Conservation (phyloP, 2,113 vertebrate species). For the Corvus hawaiiensis region DNA sequence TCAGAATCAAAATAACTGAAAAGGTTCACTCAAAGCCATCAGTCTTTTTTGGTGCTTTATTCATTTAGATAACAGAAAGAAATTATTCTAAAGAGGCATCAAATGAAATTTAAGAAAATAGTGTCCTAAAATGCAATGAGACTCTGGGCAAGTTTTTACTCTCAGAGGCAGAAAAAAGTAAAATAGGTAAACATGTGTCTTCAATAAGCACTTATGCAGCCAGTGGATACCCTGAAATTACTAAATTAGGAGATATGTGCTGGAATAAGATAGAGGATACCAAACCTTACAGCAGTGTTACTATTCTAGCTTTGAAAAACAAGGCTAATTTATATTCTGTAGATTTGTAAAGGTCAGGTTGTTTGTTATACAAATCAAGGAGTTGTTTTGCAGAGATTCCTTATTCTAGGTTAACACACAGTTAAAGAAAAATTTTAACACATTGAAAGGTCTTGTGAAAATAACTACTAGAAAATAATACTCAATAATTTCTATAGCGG, state of each 20-base stretch:
- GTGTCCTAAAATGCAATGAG: background rate
- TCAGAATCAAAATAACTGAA: background rate
- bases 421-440: background rate
- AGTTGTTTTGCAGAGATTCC: background rate
- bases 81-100: background rate
- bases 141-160: background rate
- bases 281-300: background rate
- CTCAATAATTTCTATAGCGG: background rate
- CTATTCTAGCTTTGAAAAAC: background rate
- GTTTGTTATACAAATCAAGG: background rate
- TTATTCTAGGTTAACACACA: background rate
- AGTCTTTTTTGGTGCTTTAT: background rate
- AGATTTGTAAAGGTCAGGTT: background rate
- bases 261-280: background rate
- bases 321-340: background rate
- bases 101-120: background rate
- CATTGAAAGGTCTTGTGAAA: background rate
- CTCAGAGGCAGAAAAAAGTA: background rate
- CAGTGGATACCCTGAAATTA: background rate
- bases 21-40: background rate
- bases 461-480: background rate
- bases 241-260: background rate
- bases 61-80: background rate
- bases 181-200: background rate
- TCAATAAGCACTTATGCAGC: background rate